A percentile compares a stretch with the other conserved stretches of the same genome.
Evolutionary conservation across 2,888 invertebrate species (phyloP).

Genomic region (Dione juno): DNA sequence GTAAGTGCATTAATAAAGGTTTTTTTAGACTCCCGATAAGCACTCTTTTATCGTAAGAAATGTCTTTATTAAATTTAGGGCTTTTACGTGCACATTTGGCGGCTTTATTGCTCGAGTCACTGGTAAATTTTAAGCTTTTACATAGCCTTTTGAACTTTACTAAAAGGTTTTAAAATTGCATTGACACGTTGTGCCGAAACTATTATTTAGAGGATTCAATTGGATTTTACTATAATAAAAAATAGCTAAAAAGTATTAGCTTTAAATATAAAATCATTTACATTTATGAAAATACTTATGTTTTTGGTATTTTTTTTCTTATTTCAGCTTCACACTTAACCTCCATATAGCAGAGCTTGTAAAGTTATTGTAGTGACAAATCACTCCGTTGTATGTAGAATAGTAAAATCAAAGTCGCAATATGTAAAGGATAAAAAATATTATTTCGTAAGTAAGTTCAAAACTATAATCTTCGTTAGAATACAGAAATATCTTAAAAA

Average conservation of each 20-base stretch:
- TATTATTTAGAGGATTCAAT: constrained; percentile 30
- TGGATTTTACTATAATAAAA: constrained; percentile 10
- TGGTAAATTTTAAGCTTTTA: constrained; percentile 56
- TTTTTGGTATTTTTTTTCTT: no score
- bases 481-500: no score
- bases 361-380: no score
- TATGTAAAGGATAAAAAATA: no score
- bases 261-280: background rate
- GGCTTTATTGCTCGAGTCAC: constrained; percentile 73
- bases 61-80: constrained; percentile 80
- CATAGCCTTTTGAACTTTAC: constrained; percentile 46
- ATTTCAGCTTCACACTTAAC: no score
- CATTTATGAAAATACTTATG: no score
- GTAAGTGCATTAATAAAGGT: constrained; percentile 82
- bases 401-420: no score
- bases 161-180: constrained; percentile 44
- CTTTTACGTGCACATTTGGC: constrained; percentile 72
- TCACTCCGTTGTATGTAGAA: no score
- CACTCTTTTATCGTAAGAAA: constrained; percentile 71
- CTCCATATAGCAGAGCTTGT: no score
- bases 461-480: no score
- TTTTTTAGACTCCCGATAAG: constrained; percentile 65
- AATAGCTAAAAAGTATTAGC: background rate
- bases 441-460: no score
- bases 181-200: constrained; percentile 35